A percentile compares a stretch with the other conserved stretches of the same genome.
Conservation (phyloP, 2,888 invertebrate genomes). For the Coelogynopora nodosa region DNA sequence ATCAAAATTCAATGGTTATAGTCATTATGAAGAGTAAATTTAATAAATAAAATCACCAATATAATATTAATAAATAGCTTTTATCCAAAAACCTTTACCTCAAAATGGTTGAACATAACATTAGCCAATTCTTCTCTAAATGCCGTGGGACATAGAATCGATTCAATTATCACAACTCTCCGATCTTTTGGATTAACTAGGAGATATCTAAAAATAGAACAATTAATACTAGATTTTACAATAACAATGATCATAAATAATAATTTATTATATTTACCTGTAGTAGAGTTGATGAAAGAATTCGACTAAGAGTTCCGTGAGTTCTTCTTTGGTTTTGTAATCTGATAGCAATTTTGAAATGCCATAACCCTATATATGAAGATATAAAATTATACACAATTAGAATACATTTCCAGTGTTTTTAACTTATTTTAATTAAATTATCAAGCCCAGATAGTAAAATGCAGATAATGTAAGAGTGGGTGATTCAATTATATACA, state of each 20-base stretch:
- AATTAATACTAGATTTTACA: neutral
- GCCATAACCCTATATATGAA: neutral
- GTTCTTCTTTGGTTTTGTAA: slow-evolving; percentile 61
- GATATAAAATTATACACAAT: neutral
- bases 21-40: neutral
- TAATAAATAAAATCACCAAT: too few relatives aligned
- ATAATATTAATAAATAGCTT: too few relatives aligned
- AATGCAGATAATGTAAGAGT: too few relatives aligned
- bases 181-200: slow-evolving; percentile 84
- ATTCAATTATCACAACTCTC: slow-evolving; percentile 84
- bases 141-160: slow-evolving; percentile 74
- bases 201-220: slow-evolving; percentile 69
- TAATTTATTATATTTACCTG: slow-evolving; percentile 67
- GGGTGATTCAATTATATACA: neutral
- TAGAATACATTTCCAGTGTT: neutral
- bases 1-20: too few relatives aligned
- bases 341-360: neutral
- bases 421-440: too few relatives aligned
- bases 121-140: slow-evolving; percentile 82
- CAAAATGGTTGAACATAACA: slow-evolving; percentile 85
- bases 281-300: slow-evolving; percentile 83
- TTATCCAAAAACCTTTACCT: slow-evolving; percentile 66
- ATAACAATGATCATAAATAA: too few relatives aligned
- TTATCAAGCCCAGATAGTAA: neutral
- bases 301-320: slow-evolving; percentile 79